phyloP scores from a whole-genome alignment of 2,113 vertebrate genomes.

The Hippoglossus stenolepis region DNA sequence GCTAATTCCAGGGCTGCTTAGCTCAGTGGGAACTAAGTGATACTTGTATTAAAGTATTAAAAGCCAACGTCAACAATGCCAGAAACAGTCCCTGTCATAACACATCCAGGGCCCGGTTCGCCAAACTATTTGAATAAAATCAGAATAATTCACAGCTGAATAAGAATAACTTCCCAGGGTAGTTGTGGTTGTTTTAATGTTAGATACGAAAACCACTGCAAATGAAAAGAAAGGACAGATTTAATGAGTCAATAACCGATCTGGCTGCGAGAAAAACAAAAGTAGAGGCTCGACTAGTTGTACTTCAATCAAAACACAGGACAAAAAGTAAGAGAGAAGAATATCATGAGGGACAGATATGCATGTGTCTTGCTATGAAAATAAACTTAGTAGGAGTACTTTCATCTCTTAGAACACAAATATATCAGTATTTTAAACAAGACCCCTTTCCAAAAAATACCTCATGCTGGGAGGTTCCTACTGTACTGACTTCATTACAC shows the following conservation, averaged over 20 bases:
- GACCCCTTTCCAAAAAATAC: neutral
- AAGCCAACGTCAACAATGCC: neutral
- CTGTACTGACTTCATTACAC: neutral
- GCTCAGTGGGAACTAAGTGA: neutral
- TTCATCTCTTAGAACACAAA: constrained; percentile 22
- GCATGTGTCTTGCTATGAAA: constrained; percentile 10
- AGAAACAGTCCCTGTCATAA: neutral
- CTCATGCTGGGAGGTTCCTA: neutral
- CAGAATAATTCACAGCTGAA: neutral
- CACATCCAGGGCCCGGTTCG: neutral
- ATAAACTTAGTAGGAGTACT: constrained; percentile 13
- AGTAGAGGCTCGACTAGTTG: neutral
- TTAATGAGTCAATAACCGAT: neutral
- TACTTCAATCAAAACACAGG: constrained; percentile 1
- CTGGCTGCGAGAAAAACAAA: neutral
- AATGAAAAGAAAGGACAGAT: constrained; percentile 5
- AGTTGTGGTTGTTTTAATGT: neutral
- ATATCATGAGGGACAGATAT: neutral
- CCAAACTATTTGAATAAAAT: neutral
- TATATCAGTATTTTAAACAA: constrained; percentile 9
- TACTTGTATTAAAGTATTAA: neutral
- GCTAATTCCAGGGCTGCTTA: neutral
- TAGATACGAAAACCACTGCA: neutral
- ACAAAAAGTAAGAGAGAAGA: neutral
- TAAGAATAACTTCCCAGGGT: neutral